A percentile compares a stretch with the other conserved stretches of the same genome.
Conservation (phyloP, 1,140 invertebrate species). For the Drosophila santomea region DNA sequence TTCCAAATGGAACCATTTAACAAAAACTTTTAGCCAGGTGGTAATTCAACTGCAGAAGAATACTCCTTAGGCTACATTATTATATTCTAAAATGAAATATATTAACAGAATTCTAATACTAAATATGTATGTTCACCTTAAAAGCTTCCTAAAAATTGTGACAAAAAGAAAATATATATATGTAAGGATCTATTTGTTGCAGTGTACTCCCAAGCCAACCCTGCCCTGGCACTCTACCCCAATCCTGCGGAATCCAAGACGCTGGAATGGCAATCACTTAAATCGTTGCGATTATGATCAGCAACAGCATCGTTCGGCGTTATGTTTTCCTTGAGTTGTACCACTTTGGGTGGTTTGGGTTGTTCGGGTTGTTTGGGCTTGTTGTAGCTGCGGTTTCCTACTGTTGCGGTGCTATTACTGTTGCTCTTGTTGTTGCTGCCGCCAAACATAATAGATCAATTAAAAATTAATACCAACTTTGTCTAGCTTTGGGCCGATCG, state of each 20-base stretch:
- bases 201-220: constrained; percentile 16
- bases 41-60: too few species aligned
- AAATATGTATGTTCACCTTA: too few species aligned
- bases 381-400: constrained; percentile 37
- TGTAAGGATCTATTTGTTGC: not conserved
- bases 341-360: constrained; percentile 27
- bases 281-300: constrained; percentile 81
- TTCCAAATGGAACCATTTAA: too few species aligned
- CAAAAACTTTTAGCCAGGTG: too few species aligned
- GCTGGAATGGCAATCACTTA: constrained; percentile 71
- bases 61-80: too few species aligned
- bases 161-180: too few species aligned
- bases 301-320: constrained; percentile 54
- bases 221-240: constrained; percentile 16
- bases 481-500: constrained; percentile 62
- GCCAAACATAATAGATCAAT: constrained; percentile 75
- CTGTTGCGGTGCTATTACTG: constrained; percentile 23
- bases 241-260: constrained; percentile 14
- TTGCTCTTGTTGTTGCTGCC: constrained; percentile 27
- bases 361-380: constrained; percentile 1
- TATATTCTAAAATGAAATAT: too few species aligned
- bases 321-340: constrained; percentile 69
- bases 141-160: too few species aligned
- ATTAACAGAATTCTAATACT: too few species aligned
- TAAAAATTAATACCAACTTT: constrained; percentile 80